A percentile compares a stretch with the other conserved stretches of the same genome.
Conservation (phyloP, 2,888 invertebrate genomes). For the Mamestra brassicae region DNA sequence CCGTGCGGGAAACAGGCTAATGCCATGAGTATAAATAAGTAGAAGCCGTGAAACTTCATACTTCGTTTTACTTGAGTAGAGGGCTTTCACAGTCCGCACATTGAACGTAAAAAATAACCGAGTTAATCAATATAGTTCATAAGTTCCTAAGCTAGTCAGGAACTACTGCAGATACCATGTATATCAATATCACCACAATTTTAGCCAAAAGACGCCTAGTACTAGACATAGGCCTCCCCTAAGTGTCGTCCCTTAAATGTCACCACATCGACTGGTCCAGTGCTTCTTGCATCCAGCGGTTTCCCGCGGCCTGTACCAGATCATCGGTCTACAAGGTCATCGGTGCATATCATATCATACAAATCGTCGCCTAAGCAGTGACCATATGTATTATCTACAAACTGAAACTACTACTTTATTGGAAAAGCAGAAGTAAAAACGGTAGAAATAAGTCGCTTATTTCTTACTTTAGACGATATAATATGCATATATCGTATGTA, state of each 20-base stretch:
- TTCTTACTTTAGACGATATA: background rate
- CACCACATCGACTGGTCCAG: too few relatives aligned
- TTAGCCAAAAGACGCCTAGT: too few relatives aligned
- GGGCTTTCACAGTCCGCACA: slow-evolving; percentile 1
- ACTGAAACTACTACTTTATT: too few relatives aligned
- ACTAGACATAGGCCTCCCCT: too few relatives aligned
- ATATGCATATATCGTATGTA: too few relatives aligned
- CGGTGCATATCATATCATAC: too few relatives aligned
- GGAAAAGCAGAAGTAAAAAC: background rate
- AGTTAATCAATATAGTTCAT: background rate
- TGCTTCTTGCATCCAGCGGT: too few relatives aligned
- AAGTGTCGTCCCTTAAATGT: too few relatives aligned
- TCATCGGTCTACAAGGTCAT: too few relatives aligned
- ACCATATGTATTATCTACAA: too few relatives aligned
- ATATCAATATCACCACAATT: background rate
- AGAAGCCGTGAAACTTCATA: slow-evolving; percentile 21
- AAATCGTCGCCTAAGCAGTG: too few relatives aligned
- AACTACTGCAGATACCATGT: background rate
- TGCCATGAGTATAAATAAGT: slow-evolving; percentile 11
- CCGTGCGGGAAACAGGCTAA: slow-evolving; percentile 15
- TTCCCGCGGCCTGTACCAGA: too few relatives aligned
- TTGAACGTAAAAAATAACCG: background rate
- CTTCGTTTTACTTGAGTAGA: background rate
- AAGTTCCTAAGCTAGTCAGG: background rate
- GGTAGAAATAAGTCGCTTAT: background rate